Base-by-base conservation (phyloP, 2,113 vertebrate species). In the Macrotis lagotis region DNA sequence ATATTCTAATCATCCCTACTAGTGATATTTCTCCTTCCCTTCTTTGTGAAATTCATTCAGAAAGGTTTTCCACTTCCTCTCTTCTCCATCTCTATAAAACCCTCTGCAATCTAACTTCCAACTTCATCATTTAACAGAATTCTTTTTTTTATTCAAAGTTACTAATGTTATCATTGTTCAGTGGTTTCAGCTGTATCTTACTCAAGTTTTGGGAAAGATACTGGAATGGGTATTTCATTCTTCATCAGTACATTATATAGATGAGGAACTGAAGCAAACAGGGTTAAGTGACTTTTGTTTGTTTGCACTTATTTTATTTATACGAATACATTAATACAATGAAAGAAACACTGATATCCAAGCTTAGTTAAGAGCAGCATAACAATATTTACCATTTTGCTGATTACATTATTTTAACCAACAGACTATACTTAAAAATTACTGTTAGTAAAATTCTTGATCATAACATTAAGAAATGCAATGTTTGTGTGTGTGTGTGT, bases 371-470 rank as follows among this genome's bases (percentile, higher is more conserved):
- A 98, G 96, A 98, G 98, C 99, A 99, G 99, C 99, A 99, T 99
- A 99, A 99, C 99, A 99, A 99, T 99, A 99, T 98, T 98, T 97
- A 98, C 98, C 98, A 98, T 98, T 98, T 99, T 98, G 99, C 99
- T 99, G 99, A 99, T 99, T 99, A 99, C 99, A 99, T 99, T 99
- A 99, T 99, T 98, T 99, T 99, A 99, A 99, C 99, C 99, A 99
- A 99, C 99, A 99, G 99, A 99, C 98, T 99, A 99, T 99, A 99
- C 99, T 99, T 98, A 99, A 99, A 99, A 99, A 99, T 99, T 99
- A 99, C 99, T 99, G 99, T 98, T 99, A 98, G 98, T 99, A 99
- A 99, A 99, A 99, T 99, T 99, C 98, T 99, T 99, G 99, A 99
- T 99, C 99, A 99, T 99, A 99, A 99, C 99, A 99, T 99, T 99